Conservation (phyloP, 2,888 invertebrate genomes). For the Erebia aethiops region DNA sequence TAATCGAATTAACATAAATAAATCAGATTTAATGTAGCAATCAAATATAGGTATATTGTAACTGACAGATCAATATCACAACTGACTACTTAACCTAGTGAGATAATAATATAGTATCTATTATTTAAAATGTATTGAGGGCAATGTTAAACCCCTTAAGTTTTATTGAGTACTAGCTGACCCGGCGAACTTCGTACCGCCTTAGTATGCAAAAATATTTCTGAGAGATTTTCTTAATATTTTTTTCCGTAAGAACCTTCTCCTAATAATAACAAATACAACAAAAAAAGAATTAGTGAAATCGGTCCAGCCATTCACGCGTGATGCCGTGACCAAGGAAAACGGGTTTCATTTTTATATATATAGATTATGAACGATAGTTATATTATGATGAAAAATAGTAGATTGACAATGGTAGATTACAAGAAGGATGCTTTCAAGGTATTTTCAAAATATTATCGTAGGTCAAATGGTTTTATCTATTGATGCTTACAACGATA, state of each 20-base stretch:
- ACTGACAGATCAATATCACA: conserved; percentile 14
- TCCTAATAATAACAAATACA: too few relatives aligned
- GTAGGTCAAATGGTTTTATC: not conserved
- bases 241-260: too few relatives aligned
- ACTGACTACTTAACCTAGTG: conserved; percentile 44
- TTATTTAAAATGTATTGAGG: conserved; percentile 7
- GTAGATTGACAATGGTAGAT: conserved; percentile 20
- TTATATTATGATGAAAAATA: conserved; percentile 3
- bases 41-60: conserved; percentile 4
- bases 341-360: too few relatives aligned
- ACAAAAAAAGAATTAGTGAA: too few relatives aligned
- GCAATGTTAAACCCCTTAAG: conserved; percentile 7
- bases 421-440: not conserved
- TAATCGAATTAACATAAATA: conserved; percentile 4
- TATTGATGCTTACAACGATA: not conserved
- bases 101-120: conserved; percentile 34
- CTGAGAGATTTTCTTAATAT: too few relatives aligned
- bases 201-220: too few relatives aligned
- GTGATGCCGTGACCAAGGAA: too few relatives aligned
- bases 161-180: conserved; percentile 5
- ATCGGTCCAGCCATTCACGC: too few relatives aligned
- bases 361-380: conserved; percentile 26
- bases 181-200: too few relatives aligned
- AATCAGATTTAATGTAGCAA: conserved; percentile 1
- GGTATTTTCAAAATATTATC: not conserved